Conservation (phyloP, 1,140 invertebrate genomes). For the Drosophila azteca region DNA sequence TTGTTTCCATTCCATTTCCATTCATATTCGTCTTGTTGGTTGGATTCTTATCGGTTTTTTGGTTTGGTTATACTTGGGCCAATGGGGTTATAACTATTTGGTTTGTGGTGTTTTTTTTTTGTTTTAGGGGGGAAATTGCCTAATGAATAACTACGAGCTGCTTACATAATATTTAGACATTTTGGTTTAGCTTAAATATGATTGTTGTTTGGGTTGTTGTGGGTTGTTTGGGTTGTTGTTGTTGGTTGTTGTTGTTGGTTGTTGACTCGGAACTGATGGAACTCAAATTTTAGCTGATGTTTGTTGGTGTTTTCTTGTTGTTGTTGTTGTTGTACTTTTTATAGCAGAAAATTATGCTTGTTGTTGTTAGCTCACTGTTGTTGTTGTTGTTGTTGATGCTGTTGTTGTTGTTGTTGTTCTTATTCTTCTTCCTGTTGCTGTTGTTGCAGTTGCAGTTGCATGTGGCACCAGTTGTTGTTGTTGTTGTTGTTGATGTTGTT, state of each 20-base stretch:
- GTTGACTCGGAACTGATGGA: conserved; percentile 49
- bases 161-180: conserved; percentile 55
- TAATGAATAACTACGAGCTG: conserved; percentile 44
- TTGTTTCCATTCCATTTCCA: too few relatives aligned
- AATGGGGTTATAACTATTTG: neutral
- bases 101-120: neutral
- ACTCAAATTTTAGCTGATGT: conserved; percentile 46
- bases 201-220: conserved; percentile 48
- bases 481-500: conserved; percentile 51
- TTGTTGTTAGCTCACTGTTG: conserved; percentile 42
- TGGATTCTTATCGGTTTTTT: neutral
- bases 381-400: conserved; percentile 45
- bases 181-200: conserved; percentile 56
- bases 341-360: conserved; percentile 80
- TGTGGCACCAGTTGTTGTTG: conserved; percentile 6
- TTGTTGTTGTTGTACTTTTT: conserved; percentile 57
- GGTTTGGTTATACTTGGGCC: neutral
- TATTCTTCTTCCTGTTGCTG: conserved; percentile 35
- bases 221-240: conserved; percentile 39
- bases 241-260: conserved; percentile 40
- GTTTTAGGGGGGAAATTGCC: conserved; percentile 23
- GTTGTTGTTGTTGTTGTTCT: conserved; percentile 52
- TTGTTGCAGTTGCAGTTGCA: conserved; percentile 40
- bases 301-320: conserved; percentile 26
- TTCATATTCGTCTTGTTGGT: conserved; percentile 1